Conservation (phyloP, 2,113 vertebrate genomes). For the Clinocottus analis region DNA sequence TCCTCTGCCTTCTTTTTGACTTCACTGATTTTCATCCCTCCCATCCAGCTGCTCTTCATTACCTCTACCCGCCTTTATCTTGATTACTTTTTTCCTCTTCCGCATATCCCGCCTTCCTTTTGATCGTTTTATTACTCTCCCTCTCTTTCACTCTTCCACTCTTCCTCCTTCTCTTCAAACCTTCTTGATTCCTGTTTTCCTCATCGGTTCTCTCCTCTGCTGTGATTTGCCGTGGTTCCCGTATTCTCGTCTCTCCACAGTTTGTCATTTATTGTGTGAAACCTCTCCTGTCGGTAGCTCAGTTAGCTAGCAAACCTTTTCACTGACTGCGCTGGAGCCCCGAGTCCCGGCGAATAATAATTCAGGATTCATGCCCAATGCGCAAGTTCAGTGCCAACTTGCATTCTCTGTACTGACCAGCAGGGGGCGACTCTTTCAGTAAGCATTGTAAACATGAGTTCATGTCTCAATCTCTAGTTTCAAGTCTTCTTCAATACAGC, state of each 20-base stretch:
- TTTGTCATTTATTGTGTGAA: neutral
- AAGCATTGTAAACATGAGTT: neutral
- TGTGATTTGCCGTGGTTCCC: neutral
- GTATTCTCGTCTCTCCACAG: neutral
- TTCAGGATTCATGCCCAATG: no score
- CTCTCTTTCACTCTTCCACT: neutral
- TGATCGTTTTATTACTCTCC: neutral
- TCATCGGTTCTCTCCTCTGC: neutral
- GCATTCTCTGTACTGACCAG: neutral
- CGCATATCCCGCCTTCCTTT: slow-evolving; percentile 23
- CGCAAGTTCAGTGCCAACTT: neutral
- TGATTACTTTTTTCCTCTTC: slow-evolving; percentile 52
- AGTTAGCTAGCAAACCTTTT: neutral
- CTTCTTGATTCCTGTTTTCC: neutral
- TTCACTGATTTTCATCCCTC: slow-evolving; percentile 49
- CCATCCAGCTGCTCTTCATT: slow-evolving; percentile 63
- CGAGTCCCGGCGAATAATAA: no score
- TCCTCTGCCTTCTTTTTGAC: slow-evolving; percentile 44
- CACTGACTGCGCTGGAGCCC: neutral
- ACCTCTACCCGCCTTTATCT: slow-evolving; percentile 50
- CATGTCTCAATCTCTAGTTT: neutral
- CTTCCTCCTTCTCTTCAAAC: neutral
- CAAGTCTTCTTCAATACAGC: neutral
- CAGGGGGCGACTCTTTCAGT: neutral
- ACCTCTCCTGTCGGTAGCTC: neutral